These are phyloP conservation scores for Triops cancriformis DNA, from an alignment of 1,140 invertebrate species.

Conservation along the genomic window DNA sequence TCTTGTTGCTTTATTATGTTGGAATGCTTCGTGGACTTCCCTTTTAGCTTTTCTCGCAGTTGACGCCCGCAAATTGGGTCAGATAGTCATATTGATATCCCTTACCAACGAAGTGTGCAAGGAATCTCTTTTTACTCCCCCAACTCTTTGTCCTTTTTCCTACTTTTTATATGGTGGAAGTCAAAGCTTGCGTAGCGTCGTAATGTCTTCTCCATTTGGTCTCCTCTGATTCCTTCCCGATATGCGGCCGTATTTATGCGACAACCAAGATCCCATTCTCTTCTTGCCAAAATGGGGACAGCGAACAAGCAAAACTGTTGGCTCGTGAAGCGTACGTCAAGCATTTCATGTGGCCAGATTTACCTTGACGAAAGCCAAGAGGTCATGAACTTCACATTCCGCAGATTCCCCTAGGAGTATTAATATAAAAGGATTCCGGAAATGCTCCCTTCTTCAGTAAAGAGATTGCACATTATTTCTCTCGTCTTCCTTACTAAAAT, in stretches of 20 bases:
- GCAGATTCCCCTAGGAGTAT: too few species aligned
- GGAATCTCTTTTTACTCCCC: not conserved
- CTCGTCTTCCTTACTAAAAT: too few species aligned
- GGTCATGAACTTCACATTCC: too few species aligned
- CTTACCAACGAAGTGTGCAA: not conserved
- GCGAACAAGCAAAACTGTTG: too few species aligned
- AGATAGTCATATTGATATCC: not conserved
- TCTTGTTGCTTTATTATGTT: too few species aligned
- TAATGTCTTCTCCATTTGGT: constrained; percentile 6
- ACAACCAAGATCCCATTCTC: not conserved
- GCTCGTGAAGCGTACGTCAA: too few species aligned
- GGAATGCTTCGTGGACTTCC: too few species aligned
- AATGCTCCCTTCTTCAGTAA: too few species aligned
- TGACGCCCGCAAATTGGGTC: not conserved
- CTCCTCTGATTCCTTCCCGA: not conserved
- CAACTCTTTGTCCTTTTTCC: not conserved
- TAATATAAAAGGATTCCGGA: too few species aligned
- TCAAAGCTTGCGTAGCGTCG: not conserved
- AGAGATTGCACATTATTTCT: too few species aligned
- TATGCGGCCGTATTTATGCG: not conserved
- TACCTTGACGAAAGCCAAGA: too few species aligned
- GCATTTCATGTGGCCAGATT: too few species aligned
- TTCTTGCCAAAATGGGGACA: not conserved
- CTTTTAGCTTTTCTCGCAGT: not conserved
- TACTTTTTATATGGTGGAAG: not conserved